A percentile compares a stretch with the other conserved stretches of the same genome.
phyloP scores from a whole-genome alignment of 2,888 invertebrate genomes.

The Standfussiana lucernea region DNA sequence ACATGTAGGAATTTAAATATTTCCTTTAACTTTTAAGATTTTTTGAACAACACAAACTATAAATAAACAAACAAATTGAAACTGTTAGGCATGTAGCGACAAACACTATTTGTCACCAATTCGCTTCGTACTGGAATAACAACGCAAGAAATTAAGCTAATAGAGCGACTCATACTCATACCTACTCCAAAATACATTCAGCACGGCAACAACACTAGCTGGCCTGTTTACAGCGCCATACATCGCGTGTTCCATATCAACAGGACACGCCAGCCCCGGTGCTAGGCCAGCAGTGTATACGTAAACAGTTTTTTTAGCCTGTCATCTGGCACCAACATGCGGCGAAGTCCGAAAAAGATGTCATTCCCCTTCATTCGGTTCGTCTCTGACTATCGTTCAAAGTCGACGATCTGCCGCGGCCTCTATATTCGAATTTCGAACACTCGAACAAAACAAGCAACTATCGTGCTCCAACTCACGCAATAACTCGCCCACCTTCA shows the following conservation, averaged over 20 bases:
- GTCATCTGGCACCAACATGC: slow-evolving; percentile 77
- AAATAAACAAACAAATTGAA: slow-evolving; percentile 45
- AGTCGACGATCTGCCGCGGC: slow-evolving; percentile 72
- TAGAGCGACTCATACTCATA: slow-evolving; percentile 40
- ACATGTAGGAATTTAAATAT: background rate
- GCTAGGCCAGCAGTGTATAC: slow-evolving; percentile 66
- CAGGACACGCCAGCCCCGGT: slow-evolving; percentile 20
- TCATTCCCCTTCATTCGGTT: slow-evolving; percentile 77
- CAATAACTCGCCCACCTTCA: slow-evolving; percentile 7
- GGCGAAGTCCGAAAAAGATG: slow-evolving; percentile 75
- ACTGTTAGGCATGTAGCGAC: slow-evolving; percentile 18
- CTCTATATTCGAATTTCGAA: slow-evolving; percentile 68
- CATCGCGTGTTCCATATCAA: slow-evolving; percentile 62
- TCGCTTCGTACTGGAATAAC: slow-evolving; percentile 50
- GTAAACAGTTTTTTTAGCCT: slow-evolving; percentile 63
- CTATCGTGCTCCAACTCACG: slow-evolving; percentile 56
- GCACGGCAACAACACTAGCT: slow-evolving; percentile 51
- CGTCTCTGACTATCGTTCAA: slow-evolving; percentile 75
- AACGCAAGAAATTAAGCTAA: slow-evolving; percentile 60
- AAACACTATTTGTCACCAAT: slow-evolving; percentile 51
- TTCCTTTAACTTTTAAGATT: slow-evolving; percentile 25
- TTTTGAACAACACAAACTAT: slow-evolving; percentile 23
- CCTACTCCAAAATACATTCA: slow-evolving; percentile 53
- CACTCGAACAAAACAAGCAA: slow-evolving; percentile 71
- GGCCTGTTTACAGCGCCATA: slow-evolving; percentile 50